Evolutionary conservation across 2,113 vertebrate genomes (phyloP).

Genomic region (Rhinogobius similis): DNA sequence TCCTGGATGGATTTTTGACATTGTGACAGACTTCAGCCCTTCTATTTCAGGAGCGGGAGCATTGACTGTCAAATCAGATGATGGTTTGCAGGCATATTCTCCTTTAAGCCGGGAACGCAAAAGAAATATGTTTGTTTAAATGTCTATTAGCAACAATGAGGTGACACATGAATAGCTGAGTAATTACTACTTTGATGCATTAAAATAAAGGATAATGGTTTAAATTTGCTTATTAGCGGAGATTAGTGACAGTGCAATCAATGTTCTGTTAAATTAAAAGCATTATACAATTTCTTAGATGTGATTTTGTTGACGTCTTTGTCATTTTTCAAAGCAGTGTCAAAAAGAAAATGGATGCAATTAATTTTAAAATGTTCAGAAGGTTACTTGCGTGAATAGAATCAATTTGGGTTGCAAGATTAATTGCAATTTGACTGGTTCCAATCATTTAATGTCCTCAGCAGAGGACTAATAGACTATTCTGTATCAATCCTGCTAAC

Average conservation of each 20-base stretch:
- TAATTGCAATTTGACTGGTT: background rate
- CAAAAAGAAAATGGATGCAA: background rate
- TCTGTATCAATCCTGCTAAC: background rate
- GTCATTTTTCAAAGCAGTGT: background rate
- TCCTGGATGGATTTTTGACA: constrained; percentile 61
- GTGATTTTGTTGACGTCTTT: background rate
- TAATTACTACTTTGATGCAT: constrained; percentile 8
- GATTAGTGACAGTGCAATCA: background rate
- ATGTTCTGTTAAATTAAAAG: constrained; percentile 1
- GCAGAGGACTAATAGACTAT: background rate
- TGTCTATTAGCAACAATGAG: background rate
- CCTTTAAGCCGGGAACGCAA: constrained; percentile 18
- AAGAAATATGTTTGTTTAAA: constrained; percentile 15
- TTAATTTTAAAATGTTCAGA: background rate
- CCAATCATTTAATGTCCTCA: background rate
- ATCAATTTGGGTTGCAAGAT: background rate
- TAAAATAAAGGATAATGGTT: constrained; percentile 6
- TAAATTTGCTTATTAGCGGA: background rate
- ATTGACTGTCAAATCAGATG: constrained; percentile 55
- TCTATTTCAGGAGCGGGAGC: constrained; percentile 52
- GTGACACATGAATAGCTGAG: background rate
- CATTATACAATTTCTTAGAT: background rate
- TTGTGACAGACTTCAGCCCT: constrained; percentile 50
- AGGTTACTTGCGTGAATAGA: background rate
- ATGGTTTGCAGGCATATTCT: constrained; percentile 29